Evolutionary conservation across 1,140 invertebrate species (phyloP), one percentile per base, ranked within the genome.

Genomic region (Drosophila takahashii): DNA sequence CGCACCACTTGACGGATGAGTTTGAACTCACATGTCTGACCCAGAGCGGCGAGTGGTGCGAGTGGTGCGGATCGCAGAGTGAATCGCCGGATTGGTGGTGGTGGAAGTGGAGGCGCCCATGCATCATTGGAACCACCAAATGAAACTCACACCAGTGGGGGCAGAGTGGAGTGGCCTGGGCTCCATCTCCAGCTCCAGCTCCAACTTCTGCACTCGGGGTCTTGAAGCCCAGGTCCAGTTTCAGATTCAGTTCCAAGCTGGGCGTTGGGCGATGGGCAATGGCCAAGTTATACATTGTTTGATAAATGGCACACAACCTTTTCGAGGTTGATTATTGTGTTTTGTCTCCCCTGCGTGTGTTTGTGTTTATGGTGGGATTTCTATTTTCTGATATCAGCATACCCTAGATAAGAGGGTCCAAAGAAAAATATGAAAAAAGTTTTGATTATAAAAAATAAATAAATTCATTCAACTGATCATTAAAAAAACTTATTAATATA

Each of bases 11-110:
- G 87, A 90, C 87, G 87, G 87, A 90, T 90, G 87, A 74, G 87
- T 87, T 90, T 90, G 87, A 90, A 90, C 87, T 90, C 81, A 79
- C 77, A 81, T 90, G 79, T 90, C 81, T 90, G 87, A 90, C 87
- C 87, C 83, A 89, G 57, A 42, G 77, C 48, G 65, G 51, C 41
- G 57, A 42, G 77, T 44, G 65, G 51, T 47, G 64, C 22, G 77
- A 67, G 48, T 67, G 50, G 37, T 69, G 66, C 64, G 66, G 60
- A 67, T 65, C 44, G 60, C 72, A 72, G 32, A 22, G 56, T 42
- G 61, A 41, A 41, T 61, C 36, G 58, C 50, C 34, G 58, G 58
- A 56, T 54, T 45, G 53, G 53, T 57, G 60, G 22, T 70, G 27
- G 42, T 44, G 56, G 18, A 51, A 56, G 53, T 34, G 62, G 65